phyloP scores from a whole-genome alignment of 2,797 vertebrate species.

The Nothura maculosa region DNA sequence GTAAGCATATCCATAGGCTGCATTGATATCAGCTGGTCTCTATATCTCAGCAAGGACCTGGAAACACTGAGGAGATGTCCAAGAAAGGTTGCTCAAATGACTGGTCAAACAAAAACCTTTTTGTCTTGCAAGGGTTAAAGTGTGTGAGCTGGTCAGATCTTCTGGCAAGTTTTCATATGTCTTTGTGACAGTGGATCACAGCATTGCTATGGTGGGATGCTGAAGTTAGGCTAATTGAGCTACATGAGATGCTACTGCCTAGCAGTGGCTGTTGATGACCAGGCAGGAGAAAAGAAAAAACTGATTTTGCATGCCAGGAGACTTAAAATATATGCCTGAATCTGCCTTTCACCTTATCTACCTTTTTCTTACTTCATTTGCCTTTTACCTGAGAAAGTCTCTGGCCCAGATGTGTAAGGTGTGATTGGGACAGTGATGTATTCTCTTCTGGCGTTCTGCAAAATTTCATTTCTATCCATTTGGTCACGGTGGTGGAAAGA shows the following conservation, averaged over 20 bases:
- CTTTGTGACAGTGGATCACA: neutral
- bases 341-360: rapidly evolving
- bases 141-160: neutral
- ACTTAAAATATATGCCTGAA: neutral
- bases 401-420: neutral
- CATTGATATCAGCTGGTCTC: rapidly evolving
- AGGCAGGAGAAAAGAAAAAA: neutral
- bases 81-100: neutral
- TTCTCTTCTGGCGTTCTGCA: neutral
- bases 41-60: neutral
- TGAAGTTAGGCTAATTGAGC: neutral
- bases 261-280: neutral
- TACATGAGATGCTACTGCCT: neutral
- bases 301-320: neutral
- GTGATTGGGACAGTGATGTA: neutral
- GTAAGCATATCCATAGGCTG: neutral
- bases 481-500: neutral
- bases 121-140: neutral
- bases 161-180: neutral
- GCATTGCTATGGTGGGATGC: neutral
- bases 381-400: neutral
- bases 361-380: too few species aligned
- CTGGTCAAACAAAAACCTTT: neutral
- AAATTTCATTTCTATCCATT: neutral
- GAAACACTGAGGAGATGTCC: neutral